phyloP scores from a whole-genome alignment of 2,888 invertebrate genomes.

The Bembecia ichneumoniformis region DNA sequence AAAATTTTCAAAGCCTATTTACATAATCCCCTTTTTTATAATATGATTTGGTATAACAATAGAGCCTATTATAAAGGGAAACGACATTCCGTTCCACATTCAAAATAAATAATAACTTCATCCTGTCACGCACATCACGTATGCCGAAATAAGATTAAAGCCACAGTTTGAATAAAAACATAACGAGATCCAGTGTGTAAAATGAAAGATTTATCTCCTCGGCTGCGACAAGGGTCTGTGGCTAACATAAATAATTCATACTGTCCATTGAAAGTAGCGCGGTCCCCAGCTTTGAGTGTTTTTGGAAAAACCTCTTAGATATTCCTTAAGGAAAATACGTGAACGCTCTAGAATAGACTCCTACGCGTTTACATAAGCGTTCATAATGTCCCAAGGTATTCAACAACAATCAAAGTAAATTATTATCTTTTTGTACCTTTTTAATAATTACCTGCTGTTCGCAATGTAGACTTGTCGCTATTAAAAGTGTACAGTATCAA shows the following conservation, averaged over 20 bases:
- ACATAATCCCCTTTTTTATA: too few relatives aligned
- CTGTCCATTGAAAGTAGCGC: constrained; percentile 47
- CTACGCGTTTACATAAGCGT: too few relatives aligned
- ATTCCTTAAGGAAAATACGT: constrained; percentile 28
- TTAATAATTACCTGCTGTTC: too few relatives aligned
- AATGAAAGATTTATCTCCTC: constrained; percentile 53
- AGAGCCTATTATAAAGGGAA: too few relatives aligned
- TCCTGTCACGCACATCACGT: constrained; percentile 21
- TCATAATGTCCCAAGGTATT: too few relatives aligned
- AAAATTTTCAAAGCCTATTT: too few relatives aligned
- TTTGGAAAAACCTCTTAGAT: constrained; percentile 44
- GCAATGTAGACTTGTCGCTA: too few relatives aligned
- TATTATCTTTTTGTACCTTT: neutral
- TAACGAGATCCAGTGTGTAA: constrained; percentile 46
- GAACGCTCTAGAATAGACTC: constrained; percentile 8
- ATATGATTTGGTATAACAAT: too few relatives aligned
- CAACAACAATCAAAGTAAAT: neutral
- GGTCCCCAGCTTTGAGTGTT: constrained; percentile 40
- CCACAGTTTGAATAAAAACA: constrained; percentile 45
- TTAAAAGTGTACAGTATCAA: too few relatives aligned
- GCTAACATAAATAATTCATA: constrained; percentile 51
- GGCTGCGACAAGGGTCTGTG: constrained; percentile 25
- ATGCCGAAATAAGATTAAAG: constrained; percentile 30
- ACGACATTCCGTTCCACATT: too few relatives aligned
- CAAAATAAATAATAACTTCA: too few relatives aligned